Evolutionary conservation across 2,888 invertebrate genomes (phyloP), one percentile per base, ranked within the genome.

Genomic region (Melinaea menophilus): DNA sequence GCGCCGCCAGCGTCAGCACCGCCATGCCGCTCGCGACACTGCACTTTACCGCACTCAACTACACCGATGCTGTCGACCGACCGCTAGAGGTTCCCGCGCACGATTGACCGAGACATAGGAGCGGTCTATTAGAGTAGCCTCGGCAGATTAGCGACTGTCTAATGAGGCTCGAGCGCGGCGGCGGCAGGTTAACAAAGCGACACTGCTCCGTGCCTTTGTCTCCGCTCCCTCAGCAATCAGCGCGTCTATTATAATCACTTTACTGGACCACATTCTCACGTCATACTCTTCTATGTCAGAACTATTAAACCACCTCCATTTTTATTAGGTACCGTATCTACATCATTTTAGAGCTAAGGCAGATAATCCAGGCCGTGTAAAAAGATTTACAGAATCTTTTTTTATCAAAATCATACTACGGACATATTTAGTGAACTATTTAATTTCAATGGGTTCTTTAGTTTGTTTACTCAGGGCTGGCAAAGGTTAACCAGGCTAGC

Each of bases 81-180:
- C 58, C 65, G 57, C 51, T 55, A 46, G 59, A 62, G 59, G 58
- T 65, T 58, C 67, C 64, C 64, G 66, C 69, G 62, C 59, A 41
- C 70, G 58, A 69, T 65, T 68, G 68, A 66, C 62, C 67, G 61
- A 48, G 66, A 9, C 41, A 41, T 60, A 59, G 56, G 57, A 55
- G 61, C 57, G 58, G 55, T 59, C 37, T 61, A 41, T 66, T 63
- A 65, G 66, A 58, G 67, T 69, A 67, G 67, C 66, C 68, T 64
- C 66, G 56, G 66, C 68, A 61, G 70, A 67, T 64, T 62, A 62
- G 61, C 59, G 66, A 64, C 9, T n/a, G 51, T 4, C 51, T 51
- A 9, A 51, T 9, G 22, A 31, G n/a, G 9, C 60, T 59, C 51
- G 62, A 58, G 48, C 59, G 51, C 62, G 56, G 56, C 58, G 58